Conservation (phyloP, 2,113 vertebrate species). For the Rattus rattus region DNA sequence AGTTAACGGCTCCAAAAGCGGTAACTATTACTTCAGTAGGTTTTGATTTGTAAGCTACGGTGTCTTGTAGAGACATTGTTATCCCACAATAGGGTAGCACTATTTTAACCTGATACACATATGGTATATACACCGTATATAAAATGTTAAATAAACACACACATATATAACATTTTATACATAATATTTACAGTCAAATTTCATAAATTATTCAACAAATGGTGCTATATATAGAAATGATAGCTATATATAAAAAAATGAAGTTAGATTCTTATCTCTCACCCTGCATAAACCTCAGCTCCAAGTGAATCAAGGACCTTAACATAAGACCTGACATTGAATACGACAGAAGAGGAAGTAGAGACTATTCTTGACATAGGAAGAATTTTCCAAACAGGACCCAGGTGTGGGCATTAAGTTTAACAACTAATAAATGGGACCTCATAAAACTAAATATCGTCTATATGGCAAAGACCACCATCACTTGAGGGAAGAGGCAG, state of each 20-base stretch:
- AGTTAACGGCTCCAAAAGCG: background rate
- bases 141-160: background rate
- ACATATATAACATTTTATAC: background rate
- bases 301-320: background rate
- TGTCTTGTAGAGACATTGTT: background rate
- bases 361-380: background rate
- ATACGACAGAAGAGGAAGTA: background rate
- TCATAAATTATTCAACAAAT: background rate
- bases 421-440: background rate
- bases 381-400: background rate
- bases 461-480: background rate
- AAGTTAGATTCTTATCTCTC: background rate
- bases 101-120: background rate
- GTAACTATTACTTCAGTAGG: background rate
- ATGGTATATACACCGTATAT: no score
- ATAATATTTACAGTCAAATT: background rate
- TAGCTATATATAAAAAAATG: background rate
- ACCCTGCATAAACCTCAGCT: background rate
- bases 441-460: background rate
- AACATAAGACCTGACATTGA: background rate
- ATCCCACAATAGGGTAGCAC: background rate
- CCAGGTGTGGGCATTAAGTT: background rate
- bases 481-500: background rate
- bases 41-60: background rate
- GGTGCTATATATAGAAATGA: background rate